Evolutionary conservation across 2,797 vertebrate genomes (phyloP).

Genomic region (Mallotus villosus): DNA sequence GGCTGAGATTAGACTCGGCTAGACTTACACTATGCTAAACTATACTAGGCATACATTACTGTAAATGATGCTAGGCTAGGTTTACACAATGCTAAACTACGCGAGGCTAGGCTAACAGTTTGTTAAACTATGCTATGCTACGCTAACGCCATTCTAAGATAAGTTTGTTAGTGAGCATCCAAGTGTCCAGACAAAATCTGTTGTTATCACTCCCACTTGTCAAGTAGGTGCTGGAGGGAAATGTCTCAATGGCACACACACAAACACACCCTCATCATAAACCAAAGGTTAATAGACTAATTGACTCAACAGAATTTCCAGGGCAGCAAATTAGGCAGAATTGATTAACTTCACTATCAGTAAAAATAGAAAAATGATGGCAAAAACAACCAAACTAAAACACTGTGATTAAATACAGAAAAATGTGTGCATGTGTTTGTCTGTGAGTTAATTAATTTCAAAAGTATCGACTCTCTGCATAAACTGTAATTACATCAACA

Average conservation of each 20-base stretch:
- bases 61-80: too few relatives aligned
- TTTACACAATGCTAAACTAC: neutral
- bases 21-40: too few relatives aligned
- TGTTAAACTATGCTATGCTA: neutral
- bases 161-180: too few relatives aligned
- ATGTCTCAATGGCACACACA: conserved; percentile 19
- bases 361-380: conserved; percentile 37
- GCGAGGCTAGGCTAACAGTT: neutral
- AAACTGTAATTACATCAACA: conserved; percentile 79
- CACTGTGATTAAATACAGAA: conserved; percentile 45
- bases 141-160: neutral
- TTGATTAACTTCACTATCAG: conserved; percentile 76
- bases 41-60: too few relatives aligned
- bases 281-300: conserved; percentile 57
- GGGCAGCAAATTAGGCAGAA: conserved; percentile 59
- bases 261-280: conserved; percentile 54
- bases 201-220: conserved; percentile 41
- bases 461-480: conserved; percentile 72
- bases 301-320: conserved; percentile 60
- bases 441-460: conserved; percentile 78
- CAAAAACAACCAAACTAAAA: conserved; percentile 42
- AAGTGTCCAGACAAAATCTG: conserved; percentile 23
- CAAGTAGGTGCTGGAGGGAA: conserved; percentile 31
- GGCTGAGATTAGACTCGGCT: too few relatives aligned
- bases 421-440: conserved; percentile 9